Evolutionary conservation across 2,113 vertebrate species (phyloP).

Genomic region (Pipra filicauda): DNA sequence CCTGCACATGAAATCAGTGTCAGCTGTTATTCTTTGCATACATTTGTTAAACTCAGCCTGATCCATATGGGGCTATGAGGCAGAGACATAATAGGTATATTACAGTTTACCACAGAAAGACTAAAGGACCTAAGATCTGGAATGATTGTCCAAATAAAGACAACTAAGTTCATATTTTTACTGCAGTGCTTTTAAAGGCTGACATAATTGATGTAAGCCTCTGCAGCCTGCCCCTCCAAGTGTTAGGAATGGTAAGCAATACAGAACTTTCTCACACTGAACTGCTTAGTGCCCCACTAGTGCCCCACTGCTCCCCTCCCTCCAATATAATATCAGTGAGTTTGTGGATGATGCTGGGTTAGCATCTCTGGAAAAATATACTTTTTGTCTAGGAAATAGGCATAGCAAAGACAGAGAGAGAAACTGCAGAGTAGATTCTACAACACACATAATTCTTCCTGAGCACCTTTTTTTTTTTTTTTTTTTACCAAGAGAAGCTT

Average conservation of each 20-base stretch:
- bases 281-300: not conserved
- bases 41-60: conserved; percentile 67
- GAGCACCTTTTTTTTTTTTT: not conserved
- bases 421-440: not conserved
- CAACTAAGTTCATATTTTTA: conserved; percentile 32
- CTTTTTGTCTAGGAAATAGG: not conserved
- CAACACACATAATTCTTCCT: not conserved
- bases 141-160: conserved; percentile 39
- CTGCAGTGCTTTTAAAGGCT: conserved; percentile 15
- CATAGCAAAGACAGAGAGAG: not conserved
- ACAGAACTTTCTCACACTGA: not conserved
- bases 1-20: conserved; percentile 65
- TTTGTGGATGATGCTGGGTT: not conserved
- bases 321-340: not conserved
- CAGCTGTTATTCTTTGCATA: conserved; percentile 64
- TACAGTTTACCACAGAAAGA: conserved; percentile 39
- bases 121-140: not conserved
- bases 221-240: not conserved
- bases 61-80: conserved; percentile 32
- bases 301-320: rapidly evolving
- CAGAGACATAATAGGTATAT: conserved; percentile 36
- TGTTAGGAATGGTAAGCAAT: conserved; percentile 8
- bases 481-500: not conserved
- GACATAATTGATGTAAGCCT: not conserved
- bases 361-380: not conserved